A percentile compares a stretch with the other conserved stretches of the same genome.
Conservation (phyloP, 2,888 invertebrate species). For the Macaria liturata region DNA sequence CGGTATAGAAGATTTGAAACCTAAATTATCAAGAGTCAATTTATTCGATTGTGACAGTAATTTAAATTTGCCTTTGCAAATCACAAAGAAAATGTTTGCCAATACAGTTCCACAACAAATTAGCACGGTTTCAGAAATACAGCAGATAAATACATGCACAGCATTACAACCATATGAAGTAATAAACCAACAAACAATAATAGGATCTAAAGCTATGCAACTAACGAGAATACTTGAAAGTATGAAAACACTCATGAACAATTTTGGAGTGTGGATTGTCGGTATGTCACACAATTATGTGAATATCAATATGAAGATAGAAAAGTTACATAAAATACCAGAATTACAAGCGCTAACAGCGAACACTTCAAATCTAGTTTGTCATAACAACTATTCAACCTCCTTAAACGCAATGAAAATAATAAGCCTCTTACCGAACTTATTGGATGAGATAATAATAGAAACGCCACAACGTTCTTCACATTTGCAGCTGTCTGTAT, state of each 20-base stretch:
- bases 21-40: slow-evolving; percentile 18
- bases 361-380: too few species aligned
- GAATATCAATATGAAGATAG: slow-evolving; percentile 16
- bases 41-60: slow-evolving; percentile 18
- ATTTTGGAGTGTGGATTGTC: slow-evolving; percentile 3
- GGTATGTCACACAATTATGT: slow-evolving; percentile 10
- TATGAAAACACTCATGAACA: slow-evolving; percentile 21
- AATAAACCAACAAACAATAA: slow-evolving; percentile 23
- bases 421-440: too few species aligned
- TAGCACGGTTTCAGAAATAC: not conserved
- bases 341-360: too few species aligned
- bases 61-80: not conserved
- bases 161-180: slow-evolving; percentile 40
- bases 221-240: slow-evolving; percentile 27
- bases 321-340: slow-evolving; percentile 7
- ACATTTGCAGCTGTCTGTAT: too few species aligned
- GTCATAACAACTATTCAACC: too few species aligned
- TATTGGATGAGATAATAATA: too few species aligned
- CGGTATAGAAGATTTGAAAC: slow-evolving; percentile 24
- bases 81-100: not conserved
- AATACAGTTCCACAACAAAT: not conserved
- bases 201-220: slow-evolving; percentile 22
- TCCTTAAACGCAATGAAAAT: too few species aligned
- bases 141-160: slow-evolving; percentile 32
- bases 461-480: too few species aligned